phyloP scores from a whole-genome alignment of 2,797 vertebrate genomes.

The Fistularia tabacaria region DNA sequence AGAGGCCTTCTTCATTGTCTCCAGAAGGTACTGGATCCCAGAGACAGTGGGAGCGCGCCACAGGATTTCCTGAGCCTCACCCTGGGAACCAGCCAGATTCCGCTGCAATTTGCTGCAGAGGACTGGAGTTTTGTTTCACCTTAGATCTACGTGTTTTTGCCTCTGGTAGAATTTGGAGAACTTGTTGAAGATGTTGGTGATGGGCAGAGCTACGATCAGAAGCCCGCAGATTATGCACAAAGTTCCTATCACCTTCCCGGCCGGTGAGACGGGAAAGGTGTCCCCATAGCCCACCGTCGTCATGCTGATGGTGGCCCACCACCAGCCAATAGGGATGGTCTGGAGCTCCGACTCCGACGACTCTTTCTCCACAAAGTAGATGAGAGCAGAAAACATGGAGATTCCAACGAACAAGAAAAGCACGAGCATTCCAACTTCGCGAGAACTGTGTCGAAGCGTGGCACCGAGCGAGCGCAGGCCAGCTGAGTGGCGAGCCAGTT shows the following conservation, averaged over 20 bases:
- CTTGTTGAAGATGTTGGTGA: slow-evolving; percentile 96
- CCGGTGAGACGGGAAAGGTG: slow-evolving; percentile 85
- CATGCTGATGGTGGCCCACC: slow-evolving; percentile 99
- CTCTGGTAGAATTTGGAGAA: slow-evolving; percentile 94
- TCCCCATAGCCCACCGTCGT: slow-evolving; percentile 97
- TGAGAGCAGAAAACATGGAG: slow-evolving; percentile 90
- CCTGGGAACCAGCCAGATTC: too few relatives aligned
- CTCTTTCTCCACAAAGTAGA: slow-evolving; percentile 89
- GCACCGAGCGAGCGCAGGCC: slow-evolving; percentile 90
- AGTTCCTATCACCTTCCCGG: slow-evolving; percentile 86
- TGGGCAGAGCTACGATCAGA: slow-evolving; percentile 91
- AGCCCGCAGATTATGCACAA: slow-evolving; percentile 92
- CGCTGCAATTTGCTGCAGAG: too few relatives aligned
- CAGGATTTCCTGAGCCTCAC: too few relatives aligned
- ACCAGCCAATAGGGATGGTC: slow-evolving; percentile 91
- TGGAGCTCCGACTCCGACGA: slow-evolving; percentile 80
- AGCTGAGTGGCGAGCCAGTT: slow-evolving; percentile 90
- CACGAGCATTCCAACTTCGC: slow-evolving; percentile 87
- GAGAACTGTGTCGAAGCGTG: slow-evolving; percentile 88
- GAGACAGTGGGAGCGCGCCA: too few relatives aligned
- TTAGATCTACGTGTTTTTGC: slow-evolving; percentile 74
- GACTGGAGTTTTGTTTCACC: too few relatives aligned
- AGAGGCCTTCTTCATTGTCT: too few relatives aligned
- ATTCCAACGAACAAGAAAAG: slow-evolving; percentile 93
- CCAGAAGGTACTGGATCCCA: too few relatives aligned